Base-by-base conservation (phyloP, 2,113 vertebrate genomes). In the Paramisgurnus dabryanus region DNA sequence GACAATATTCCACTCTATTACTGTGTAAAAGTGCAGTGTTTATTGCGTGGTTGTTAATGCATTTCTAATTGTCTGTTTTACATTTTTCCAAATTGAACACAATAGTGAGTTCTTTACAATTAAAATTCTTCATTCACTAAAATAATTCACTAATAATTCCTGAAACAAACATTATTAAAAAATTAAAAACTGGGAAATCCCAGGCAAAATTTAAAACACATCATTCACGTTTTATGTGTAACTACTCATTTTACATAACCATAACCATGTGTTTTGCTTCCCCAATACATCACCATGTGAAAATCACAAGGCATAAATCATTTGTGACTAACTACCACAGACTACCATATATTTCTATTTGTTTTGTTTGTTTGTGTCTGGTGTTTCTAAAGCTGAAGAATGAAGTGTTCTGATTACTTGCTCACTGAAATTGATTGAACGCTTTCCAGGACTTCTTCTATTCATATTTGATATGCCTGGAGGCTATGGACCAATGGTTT, bases 401-500 rank as follows among this genome's bases (percentile, higher is more conserved):
- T 90, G 83, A 82, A 83, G 0, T 78, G 87, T 88, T 93, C 85
- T 90, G 90, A 93, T 94, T 94, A 87, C 84, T 87, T 53, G 58
- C 85, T 85, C 85, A 68, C 80, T 86, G 84, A 22, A 70, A 92
- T 90, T 90, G 86, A 92, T 93, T 82, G 81, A 85, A 78, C 73
- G 60, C 13, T 85, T 72, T 89, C 76, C 12, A 73, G 86, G 77
- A 86, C 81, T 87, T 86, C 76, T 88, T 88, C 90, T 91, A 93
- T 92, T 90, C 90, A 91, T 93, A 91, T 94, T 93, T 93, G 65
- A 91, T 93, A 84, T 91, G 87, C 90, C 90, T 85, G 4, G 45
- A 83, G 91, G 88, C 85, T 17, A 73, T 84, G 75, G 86, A 72
- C 85, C 85, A 89, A 86, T 86, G 85, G 90, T 80, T 82, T 85